These are phyloP conservation scores for Poecilobothrus nobilitatus DNA, from an alignment of 2,888 invertebrate species.

Conservation along the genomic window DNA sequence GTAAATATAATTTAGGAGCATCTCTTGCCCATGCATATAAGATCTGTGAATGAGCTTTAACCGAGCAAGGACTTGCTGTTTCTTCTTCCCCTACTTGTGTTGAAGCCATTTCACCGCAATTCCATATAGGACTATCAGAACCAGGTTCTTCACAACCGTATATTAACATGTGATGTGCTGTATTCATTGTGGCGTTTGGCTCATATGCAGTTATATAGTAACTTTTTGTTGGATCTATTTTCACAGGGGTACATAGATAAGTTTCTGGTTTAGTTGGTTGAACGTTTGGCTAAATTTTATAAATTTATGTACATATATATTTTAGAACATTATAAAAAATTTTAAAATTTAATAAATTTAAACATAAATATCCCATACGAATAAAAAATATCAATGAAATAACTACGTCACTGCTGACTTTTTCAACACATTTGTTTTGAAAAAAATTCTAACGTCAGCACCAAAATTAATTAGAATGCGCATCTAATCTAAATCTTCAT, in stretches of 20 bases:
- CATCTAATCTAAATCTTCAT: no score
- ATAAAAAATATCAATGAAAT: no score
- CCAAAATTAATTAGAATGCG: no score
- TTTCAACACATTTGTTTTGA: no score
- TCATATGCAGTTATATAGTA: slow-evolving; percentile 90
- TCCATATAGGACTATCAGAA: slow-evolving; percentile 55
- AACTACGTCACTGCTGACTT: no score
- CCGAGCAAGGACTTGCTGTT: slow-evolving; percentile 65
- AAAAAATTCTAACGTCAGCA: no score
- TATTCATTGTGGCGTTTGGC: slow-evolving; percentile 83
- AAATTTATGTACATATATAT: no score
- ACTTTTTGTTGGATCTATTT: slow-evolving; percentile 63
- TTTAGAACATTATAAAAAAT: no score
- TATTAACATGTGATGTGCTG: slow-evolving; percentile 87
- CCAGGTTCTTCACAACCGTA: slow-evolving; percentile 74
- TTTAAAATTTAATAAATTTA: no score
- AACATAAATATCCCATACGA: no score
- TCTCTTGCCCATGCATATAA: slow-evolving; percentile 93
- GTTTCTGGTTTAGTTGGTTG: slow-evolving; percentile 79
- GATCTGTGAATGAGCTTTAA: slow-evolving; percentile 60
- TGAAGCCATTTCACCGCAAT: slow-evolving; percentile 86
- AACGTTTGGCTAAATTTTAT: slow-evolving; percentile 58
- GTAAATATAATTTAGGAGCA: slow-evolving; percentile 72
- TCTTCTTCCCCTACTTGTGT: slow-evolving; percentile 43
- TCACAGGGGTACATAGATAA: slow-evolving; percentile 84